Percentiles rank a stretch among this genome's conserved stretches.
Conservation (phyloP, 2,797 vertebrate genomes). For the Gouania willdenowi region DNA sequence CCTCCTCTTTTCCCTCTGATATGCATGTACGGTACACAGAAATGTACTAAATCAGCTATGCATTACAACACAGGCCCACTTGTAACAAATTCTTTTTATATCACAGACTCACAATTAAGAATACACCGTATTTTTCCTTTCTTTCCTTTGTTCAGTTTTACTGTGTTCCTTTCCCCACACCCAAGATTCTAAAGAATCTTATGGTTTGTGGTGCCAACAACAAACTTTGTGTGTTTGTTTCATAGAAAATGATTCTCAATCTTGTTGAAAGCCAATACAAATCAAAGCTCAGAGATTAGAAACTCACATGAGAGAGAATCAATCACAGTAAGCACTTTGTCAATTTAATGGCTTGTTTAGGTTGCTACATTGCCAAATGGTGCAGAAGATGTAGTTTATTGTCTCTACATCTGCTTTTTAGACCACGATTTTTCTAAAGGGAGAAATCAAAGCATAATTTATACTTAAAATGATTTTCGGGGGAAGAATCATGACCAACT, state of each 20-base stretch:
- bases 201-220: background rate
- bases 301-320: slow-evolving; percentile 10
- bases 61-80: slow-evolving; percentile 13
- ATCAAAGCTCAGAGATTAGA: slow-evolving; percentile 13
- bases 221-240: background rate
- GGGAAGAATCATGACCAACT: too few species aligned
- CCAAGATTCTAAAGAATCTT: background rate
- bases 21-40: slow-evolving; percentile 28
- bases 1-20: slow-evolving; percentile 30
- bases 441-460: background rate
- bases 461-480: too few species aligned
- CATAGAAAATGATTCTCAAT: background rate
- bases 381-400: background rate
- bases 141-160: background rate
- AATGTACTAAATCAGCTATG: slow-evolving; percentile 13
- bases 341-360: slow-evolving; percentile 15
- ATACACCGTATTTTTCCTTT: slow-evolving; percentile 12
- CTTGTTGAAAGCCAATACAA: slow-evolving; percentile 11
- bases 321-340: slow-evolving; percentile 1
- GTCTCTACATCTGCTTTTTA: background rate
- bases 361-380: slow-evolving; percentile 4
- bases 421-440: background rate
- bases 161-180: background rate
- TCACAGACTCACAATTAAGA: slow-evolving; percentile 13
- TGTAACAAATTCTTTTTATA: background rate